Evolutionary conservation across 2,113 vertebrate genomes (phyloP).

Genomic region (Platanista minor): DNA sequence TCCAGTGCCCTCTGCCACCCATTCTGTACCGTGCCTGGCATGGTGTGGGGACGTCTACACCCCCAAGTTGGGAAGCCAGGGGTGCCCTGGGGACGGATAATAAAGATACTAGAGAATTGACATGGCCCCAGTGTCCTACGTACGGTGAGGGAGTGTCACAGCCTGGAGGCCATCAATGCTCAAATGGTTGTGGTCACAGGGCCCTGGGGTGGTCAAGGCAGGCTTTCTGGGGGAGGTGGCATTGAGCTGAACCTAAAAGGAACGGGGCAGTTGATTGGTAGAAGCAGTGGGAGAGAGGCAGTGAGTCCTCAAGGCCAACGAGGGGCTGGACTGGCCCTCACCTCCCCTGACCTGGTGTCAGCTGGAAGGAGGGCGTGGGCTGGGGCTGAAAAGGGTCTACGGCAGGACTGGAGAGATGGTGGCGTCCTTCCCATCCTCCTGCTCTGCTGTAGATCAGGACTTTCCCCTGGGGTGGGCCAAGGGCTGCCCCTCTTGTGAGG

Average conservation of each 20-base stretch:
- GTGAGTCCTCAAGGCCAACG: neutral
- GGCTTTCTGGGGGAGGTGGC: neutral
- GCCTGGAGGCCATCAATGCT: neutral
- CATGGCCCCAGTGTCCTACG: neutral
- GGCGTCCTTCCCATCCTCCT: neutral
- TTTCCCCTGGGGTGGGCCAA: neutral
- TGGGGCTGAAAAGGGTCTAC: no score
- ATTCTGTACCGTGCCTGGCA: neutral
- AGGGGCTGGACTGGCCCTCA: neutral
- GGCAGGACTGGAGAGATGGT: neutral
- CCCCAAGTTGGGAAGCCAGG: neutral
- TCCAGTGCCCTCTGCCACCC: neutral
- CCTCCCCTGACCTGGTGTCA: neutral
- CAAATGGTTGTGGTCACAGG: neutral
- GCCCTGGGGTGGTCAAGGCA: neutral
- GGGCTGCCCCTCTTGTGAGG: neutral
- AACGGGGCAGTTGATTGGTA: neutral
- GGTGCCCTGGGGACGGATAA: neutral
- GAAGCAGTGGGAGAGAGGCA: neutral
- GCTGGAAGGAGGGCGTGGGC: neutral
- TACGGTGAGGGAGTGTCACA: neutral
- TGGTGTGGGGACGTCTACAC: neutral
- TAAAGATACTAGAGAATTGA: slow-evolving; percentile 43
- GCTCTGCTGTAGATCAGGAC: neutral
- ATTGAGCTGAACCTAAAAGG: neutral